Percentiles rank a stretch among this genome's conserved stretches.
Evolutionary conservation across 2,113 vertebrate species (phyloP).

Genomic region (Centrocercus urophasianus): DNA sequence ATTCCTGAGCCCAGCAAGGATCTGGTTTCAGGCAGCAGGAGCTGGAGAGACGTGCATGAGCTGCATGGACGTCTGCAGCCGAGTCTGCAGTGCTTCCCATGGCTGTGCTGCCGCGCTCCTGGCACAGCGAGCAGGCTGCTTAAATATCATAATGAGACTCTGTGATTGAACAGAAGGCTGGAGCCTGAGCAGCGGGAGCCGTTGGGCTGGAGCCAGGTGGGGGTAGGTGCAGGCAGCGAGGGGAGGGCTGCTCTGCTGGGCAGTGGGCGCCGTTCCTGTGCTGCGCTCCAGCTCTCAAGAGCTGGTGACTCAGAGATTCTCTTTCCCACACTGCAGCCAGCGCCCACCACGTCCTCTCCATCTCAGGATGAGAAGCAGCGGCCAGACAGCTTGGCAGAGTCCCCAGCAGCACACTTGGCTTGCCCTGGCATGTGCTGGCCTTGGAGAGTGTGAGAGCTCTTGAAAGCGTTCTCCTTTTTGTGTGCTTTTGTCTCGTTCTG

Average conservation of each 20-base stretch:
- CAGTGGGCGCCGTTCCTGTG: accelerated
- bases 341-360: accelerated
- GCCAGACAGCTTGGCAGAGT: neutral
- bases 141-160: neutral
- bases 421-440: neutral
- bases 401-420: neutral
- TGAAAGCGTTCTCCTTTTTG: neutral
- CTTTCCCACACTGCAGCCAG: neutral
- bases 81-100: neutral
- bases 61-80: neutral
- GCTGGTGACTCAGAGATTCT: neutral
- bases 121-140: neutral
- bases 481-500: neutral
- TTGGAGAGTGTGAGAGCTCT: neutral
- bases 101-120: accelerated
- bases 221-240: neutral
- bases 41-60: neutral
- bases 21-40: neutral
- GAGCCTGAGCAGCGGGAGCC: neutral
- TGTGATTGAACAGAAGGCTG: neutral
- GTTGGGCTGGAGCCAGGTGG: neutral
- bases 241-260: neutral
- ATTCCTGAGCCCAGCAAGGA: neutral
- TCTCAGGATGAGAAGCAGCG: neutral
- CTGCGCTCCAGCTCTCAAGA: neutral